Conservation (phyloP, 2,888 invertebrate genomes). For the Nomada fabriciana region DNA sequence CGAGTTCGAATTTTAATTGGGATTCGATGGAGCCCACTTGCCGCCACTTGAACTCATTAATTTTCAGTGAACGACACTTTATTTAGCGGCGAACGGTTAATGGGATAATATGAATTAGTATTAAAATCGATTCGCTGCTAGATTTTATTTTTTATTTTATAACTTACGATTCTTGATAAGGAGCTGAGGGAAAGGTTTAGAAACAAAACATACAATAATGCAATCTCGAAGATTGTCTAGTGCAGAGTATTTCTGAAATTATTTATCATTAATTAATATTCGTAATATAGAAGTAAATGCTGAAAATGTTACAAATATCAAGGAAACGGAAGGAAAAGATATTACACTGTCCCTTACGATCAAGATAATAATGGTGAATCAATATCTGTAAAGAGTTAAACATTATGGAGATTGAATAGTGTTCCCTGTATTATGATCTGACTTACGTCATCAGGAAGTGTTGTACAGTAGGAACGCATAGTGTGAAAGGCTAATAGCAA, state of each 20-base stretch:
- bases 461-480: neutral
- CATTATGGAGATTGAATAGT: neutral
- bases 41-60: slow-evolving; percentile 11
- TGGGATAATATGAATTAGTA: neutral
- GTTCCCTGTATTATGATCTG: too few relatives aligned
- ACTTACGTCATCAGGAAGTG: neutral
- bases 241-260: too few relatives aligned
- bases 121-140: neutral
- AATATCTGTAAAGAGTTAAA: too few relatives aligned
- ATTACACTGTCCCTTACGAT: too few relatives aligned
- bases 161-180: too few relatives aligned
- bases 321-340: too few relatives aligned
- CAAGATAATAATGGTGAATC: too few relatives aligned
- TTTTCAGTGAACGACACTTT: neutral
- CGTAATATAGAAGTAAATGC: too few relatives aligned
- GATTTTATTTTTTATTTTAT: neutral
- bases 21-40: slow-evolving; percentile 11
- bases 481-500: neutral
- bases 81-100: slow-evolving; percentile 11
- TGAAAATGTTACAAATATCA: too few relatives aligned
- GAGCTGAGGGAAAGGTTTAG: too few relatives aligned
- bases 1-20: slow-evolving; percentile 24
- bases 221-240: too few relatives aligned
- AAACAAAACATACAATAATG: neutral
- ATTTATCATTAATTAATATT: too few relatives aligned